These are phyloP conservation scores for Calephelis virginiensis DNA, from an alignment of 1,140 invertebrate genomes.

Conservation along the genomic window DNA sequence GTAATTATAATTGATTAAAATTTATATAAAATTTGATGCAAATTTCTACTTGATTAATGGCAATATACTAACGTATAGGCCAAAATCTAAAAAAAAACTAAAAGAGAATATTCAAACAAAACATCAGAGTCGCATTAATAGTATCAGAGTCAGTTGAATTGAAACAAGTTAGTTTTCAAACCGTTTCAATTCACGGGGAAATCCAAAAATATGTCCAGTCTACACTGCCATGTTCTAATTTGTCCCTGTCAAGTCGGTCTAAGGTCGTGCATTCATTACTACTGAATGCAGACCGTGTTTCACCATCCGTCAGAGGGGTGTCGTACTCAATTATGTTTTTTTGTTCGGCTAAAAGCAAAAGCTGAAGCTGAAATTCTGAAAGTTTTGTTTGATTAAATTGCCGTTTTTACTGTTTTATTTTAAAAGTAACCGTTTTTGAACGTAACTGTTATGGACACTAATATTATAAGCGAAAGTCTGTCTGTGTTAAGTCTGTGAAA, in stretches of 20 bases:
- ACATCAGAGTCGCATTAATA: no score
- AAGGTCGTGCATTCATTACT: constrained; percentile 53
- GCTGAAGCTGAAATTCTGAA: constrained; percentile 10
- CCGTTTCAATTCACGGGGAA: constrained; percentile 1
- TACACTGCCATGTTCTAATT: constrained; percentile 38
- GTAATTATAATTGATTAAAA: no score
- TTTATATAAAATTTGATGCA: no score
- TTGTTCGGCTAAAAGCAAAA: constrained; percentile 43
- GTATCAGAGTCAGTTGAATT: neutral
- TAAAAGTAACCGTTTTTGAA: no score
- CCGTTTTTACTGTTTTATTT: no score
- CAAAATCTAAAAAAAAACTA: no score
- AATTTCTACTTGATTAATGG: no score
- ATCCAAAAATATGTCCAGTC: constrained; percentile 13
- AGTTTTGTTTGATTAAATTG: neutral
- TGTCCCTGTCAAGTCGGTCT: constrained; percentile 43
- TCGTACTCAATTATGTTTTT: constrained; percentile 41
- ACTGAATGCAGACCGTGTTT: constrained; percentile 46
- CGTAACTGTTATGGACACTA: no score
- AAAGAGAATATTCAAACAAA: no score
- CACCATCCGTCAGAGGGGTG: constrained; percentile 35
- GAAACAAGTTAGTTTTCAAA: constrained; percentile 12
- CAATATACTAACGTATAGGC: no score
- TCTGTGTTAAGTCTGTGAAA: no score
- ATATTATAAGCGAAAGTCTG: no score